Evolutionary conservation across 35 echinoderm and acorn worm genomes (phyloP), one percentile per base, ranked within the genome.

Genomic region (Ophiothrix spiculata): DNA sequence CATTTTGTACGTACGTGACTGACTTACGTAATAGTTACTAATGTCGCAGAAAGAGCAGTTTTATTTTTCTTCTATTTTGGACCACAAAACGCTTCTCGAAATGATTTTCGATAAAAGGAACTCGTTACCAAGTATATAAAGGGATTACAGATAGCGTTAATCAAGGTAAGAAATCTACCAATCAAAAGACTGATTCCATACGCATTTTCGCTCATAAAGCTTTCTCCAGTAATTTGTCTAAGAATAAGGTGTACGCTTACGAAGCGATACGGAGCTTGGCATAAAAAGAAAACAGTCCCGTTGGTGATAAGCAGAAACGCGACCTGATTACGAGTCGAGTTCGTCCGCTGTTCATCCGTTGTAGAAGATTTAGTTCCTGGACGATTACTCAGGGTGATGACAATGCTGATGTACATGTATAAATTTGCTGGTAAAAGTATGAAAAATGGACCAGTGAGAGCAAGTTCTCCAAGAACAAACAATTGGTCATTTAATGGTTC

Each of bases 61-160:
- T n/a, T n/a, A n/a, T n/a, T n/a, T n/a, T n/a, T n/a, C n/a, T n/a
- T n/a, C n/a, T n/a, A n/a, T n/a, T n/a, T n/a, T n/a, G n/a, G n/a
- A n/a, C n/a, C n/a, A n/a, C 39, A 23, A 49, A 90, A 90, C 38
- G 92, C 77, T 74, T 97, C 83, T 35, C 33, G 77, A 40, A 98
- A 98, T 41, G 95, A 91, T 63, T 75, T 73, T 0, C 95, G 79
- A 82, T 98, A 98, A 31, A 83, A 85, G 39, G 88, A 88, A 74
- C 85, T 93, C 83, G 93, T 91, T 0, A 90, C 64, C 34, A 91
- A 87, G 75, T 93, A 98, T 80, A 98, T 93, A 32, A 93, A 49
- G n/a, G 95, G 95, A 90, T 98, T 98, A 76, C 91, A 80, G 17
- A 85, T 88, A 56, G 87, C 84, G 45, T 98, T 98, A 31, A 89